Evolutionary conservation across 1,140 invertebrate genomes (phyloP).

Genomic region (Physella acuta): DNA sequence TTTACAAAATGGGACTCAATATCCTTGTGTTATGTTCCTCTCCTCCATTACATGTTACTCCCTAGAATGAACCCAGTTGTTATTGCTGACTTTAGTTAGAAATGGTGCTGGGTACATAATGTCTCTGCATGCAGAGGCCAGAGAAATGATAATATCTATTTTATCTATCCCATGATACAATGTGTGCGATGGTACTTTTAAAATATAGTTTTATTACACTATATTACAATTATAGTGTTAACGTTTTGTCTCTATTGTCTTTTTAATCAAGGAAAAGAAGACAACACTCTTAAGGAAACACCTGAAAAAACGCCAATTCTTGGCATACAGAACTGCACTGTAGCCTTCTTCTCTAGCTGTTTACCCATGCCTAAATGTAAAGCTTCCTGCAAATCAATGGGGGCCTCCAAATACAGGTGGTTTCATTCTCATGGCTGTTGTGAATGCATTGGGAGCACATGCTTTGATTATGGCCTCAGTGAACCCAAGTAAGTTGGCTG

Average conservation of each 20-base stretch:
- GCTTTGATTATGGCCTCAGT: slow-evolving; percentile 81
- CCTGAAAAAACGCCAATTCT: slow-evolving; percentile 20
- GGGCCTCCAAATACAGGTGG: slow-evolving; percentile 78
- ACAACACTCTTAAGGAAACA: neutral
- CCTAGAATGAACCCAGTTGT: too few relatives aligned
- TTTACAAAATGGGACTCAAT: too few relatives aligned
- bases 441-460: slow-evolving; percentile 86
- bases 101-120: too few relatives aligned
- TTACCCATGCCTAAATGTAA: slow-evolving; percentile 86
- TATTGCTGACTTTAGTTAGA: too few relatives aligned
- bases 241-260: too few relatives aligned
- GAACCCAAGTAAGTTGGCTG: slow-evolving; percentile 34
- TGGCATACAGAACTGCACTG: slow-evolving; percentile 81
- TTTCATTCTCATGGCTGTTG: slow-evolving; percentile 91
- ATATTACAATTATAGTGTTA: too few relatives aligned
- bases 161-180: too few relatives aligned
- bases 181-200: too few relatives aligned
- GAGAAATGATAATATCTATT: too few relatives aligned
- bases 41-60: too few relatives aligned
- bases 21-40: too few relatives aligned
- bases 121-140: too few relatives aligned
- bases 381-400: slow-evolving; percentile 76
- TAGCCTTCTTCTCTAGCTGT: slow-evolving; percentile 88
- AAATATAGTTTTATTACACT: neutral
- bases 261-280: neutral